Conservation (phyloP, 1,140 invertebrate genomes). For the Elysia chlorotica region DNA sequence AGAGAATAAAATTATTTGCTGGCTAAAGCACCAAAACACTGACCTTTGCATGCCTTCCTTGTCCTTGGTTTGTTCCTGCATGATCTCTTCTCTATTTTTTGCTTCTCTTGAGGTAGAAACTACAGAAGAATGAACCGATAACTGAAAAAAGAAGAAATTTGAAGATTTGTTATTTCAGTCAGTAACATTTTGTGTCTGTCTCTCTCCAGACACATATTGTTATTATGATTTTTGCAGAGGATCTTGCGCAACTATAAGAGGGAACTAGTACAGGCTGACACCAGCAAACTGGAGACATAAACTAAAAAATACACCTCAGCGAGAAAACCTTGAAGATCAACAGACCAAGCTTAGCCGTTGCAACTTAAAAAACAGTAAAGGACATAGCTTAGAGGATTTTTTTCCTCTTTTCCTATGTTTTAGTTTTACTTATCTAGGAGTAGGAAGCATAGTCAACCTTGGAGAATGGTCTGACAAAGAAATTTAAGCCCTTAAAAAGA, state of each 20-base stretch:
- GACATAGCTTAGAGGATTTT: too few relatives aligned
- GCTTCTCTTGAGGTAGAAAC: background rate
- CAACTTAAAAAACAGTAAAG: too few relatives aligned
- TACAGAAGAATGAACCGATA: background rate
- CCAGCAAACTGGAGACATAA: background rate
- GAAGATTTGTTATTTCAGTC: background rate
- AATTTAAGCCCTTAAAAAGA: too few relatives aligned
- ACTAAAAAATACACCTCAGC: background rate
- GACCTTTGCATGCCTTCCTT: background rate
- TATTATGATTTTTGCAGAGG: background rate
- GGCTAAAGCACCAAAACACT: background rate
- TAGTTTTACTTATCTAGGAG: too few relatives aligned
- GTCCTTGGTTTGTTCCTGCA: background rate
- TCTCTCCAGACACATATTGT: too few relatives aligned
- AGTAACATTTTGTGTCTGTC: background rate
- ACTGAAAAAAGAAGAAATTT: background rate
- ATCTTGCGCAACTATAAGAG: background rate
- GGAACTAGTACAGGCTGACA: background rate
- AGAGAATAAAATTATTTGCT: background rate
- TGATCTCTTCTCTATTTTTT: background rate
- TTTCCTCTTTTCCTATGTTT: too few relatives aligned
- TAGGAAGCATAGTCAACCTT: too few relatives aligned
- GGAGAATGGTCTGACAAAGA: too few relatives aligned
- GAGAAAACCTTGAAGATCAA: background rate
- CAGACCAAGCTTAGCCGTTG: too few relatives aligned